Evolutionary conservation across 1,140 invertebrate species (phyloP).

Genomic region (Drosophila yakuba): DNA sequence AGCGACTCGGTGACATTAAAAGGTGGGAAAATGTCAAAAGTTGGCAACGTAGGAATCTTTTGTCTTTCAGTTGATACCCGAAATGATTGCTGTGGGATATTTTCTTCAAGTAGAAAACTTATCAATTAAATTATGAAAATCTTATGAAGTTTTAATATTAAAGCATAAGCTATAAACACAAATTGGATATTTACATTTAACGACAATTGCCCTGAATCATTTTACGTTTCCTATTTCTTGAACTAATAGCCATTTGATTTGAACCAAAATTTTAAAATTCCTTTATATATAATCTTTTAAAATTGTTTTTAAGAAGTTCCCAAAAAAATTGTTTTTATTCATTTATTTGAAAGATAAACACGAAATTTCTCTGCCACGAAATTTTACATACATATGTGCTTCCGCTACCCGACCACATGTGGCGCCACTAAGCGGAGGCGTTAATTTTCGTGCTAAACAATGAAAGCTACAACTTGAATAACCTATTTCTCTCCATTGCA

Average conservation of each 20-base stretch:
- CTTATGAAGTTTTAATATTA: too few species aligned
- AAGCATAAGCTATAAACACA: too few species aligned
- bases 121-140: too few species aligned
- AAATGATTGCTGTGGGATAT: conserved; percentile 48
- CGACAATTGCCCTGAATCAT: too few species aligned
- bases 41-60: conserved; percentile 9
- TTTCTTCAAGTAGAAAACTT: too few species aligned
- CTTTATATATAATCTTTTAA: too few species aligned
- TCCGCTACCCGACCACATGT: conserved; percentile 6
- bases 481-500: not conserved
- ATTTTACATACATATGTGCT: conserved; percentile 19
- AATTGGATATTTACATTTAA: too few species aligned
- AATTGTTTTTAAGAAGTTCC: too few species aligned
- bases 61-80: conserved; percentile 7
- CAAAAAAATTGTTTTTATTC: too few species aligned
- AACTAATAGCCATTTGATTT: too few species aligned
- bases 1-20: conserved; percentile 67
- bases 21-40: conserved; percentile 79
- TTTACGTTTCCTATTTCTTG: too few species aligned
- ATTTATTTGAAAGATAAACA: not conserved
- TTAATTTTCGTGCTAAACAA: conserved; percentile 7
- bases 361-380: not conserved
- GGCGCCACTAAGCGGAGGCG: conserved; percentile 5
- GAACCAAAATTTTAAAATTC: too few species aligned
- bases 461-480: not conserved